A percentile compares a stretch with the other conserved stretches of the same genome.
Evolutionary conservation across 2,888 invertebrate species (phyloP).

Genomic region (Metellina segmentata): DNA sequence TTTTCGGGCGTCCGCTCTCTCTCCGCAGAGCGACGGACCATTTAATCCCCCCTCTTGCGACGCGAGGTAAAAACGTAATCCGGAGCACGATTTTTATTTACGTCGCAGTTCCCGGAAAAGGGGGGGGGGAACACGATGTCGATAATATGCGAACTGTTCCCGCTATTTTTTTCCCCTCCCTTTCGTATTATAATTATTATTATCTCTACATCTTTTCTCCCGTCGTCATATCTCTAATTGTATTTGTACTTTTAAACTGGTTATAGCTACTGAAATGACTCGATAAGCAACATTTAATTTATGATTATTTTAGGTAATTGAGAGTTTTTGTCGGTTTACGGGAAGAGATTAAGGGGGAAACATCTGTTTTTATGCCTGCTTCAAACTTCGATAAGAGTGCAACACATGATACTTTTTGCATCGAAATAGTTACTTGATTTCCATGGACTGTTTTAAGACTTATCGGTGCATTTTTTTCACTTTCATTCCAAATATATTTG

Average conservation of each 20-base stretch:
- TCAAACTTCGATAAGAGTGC: neutral
- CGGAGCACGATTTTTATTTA: conserved; percentile 54
- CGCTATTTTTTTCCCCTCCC: too few species aligned
- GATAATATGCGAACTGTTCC: conserved; percentile 17
- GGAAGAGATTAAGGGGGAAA: neutral
- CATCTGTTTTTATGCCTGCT: neutral
- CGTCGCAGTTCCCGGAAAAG: conserved; percentile 11
- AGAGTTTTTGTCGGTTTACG: neutral
- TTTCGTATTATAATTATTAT: conserved; percentile 9
- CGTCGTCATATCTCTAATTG: neutral
- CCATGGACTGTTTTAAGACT: neutral
- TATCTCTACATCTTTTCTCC: conserved; percentile 4
- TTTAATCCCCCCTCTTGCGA: conserved; percentile 35
- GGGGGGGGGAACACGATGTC: neutral
- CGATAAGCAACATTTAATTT: conserved; percentile 67
- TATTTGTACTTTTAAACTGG: conserved; percentile 31
- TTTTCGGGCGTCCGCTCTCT: conserved; percentile 2
- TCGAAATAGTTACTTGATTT: neutral
- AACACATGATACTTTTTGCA: neutral
- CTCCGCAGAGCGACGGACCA: conserved; percentile 9
- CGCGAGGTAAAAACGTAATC: conserved; percentile 41
- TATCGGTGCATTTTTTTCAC: neutral
- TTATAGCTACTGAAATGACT: conserved; percentile 23
- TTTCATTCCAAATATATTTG: neutral
- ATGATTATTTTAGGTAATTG: conserved; percentile 44